These are phyloP conservation scores for Macropis europaea DNA, from an alignment of 2,888 invertebrate species.

Conservation along the genomic window DNA sequence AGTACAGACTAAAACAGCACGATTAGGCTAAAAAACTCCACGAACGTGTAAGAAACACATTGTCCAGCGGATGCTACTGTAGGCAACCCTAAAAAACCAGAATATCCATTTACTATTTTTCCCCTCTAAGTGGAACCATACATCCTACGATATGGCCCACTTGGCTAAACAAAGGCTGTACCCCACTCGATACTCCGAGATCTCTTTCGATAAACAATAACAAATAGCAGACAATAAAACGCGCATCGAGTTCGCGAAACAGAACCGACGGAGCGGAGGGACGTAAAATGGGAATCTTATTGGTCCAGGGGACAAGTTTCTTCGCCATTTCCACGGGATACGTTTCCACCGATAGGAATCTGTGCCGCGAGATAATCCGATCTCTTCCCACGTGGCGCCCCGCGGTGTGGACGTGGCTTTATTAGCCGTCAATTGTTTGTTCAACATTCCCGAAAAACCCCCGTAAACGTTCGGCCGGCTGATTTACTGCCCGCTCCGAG, in stretches of 20 bases:
- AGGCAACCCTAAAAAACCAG: no score
- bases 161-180: no score
- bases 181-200: no score
- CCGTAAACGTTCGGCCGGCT: constrained; percentile 76
- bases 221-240: no score
- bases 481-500: constrained; percentile 74
- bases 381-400: constrained; percentile 76
- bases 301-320: constrained; percentile 12
- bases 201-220: no score
- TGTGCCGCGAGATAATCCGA: constrained; percentile 59
- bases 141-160: no score
- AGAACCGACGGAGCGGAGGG: not conserved
- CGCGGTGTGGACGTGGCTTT: constrained; percentile 75
- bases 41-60: no score
- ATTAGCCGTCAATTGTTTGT: constrained; percentile 80
- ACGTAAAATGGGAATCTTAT: constrained; percentile 52
- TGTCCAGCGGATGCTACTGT: no score
- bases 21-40: no score
- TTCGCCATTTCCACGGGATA: constrained; percentile 13
- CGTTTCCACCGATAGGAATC: constrained; percentile 50
- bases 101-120: no score
- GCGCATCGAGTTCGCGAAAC: not conserved
- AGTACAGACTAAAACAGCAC: no score
- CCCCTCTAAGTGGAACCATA: no score
- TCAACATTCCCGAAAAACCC: constrained; percentile 78